Conservation (phyloP, 2,888 invertebrate species). For the Melanophora roralis region DNA sequence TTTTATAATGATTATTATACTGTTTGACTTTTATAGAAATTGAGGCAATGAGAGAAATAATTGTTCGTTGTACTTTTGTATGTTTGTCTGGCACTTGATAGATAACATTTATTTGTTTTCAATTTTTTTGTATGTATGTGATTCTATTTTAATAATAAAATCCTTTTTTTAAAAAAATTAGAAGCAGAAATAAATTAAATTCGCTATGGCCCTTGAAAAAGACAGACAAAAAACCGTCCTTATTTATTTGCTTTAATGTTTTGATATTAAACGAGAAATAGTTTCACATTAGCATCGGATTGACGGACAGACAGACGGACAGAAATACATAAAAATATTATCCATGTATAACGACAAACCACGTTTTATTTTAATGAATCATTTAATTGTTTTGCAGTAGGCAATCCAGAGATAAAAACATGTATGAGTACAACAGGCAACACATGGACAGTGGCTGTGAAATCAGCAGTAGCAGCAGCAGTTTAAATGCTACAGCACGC, state of each 20-base stretch:
- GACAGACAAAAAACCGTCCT: neutral
- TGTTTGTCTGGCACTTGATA: conserved; percentile 52
- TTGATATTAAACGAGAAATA: conserved; percentile 9
- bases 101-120: conserved; percentile 47
- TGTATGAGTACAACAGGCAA: neutral
- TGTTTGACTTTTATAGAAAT: conserved; percentile 22
- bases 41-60: conserved; percentile 15
- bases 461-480: neutral
- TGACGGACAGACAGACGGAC: neutral
- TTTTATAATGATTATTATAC: conserved; percentile 47
- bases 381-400: conserved; percentile 58
- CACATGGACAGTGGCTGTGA: neutral
- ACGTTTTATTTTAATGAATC: conserved; percentile 57
- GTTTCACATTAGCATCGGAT: no score
- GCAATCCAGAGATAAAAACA: conserved; percentile 4
- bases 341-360: neutral
- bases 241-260: conserved; percentile 25
- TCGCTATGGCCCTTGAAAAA: conserved; percentile 12
- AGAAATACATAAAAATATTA: conserved; percentile 30
- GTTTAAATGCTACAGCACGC: conserved; percentile 4
- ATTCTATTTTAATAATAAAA: neutral
- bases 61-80: conserved; percentile 47
- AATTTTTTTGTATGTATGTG: neutral
- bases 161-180: no score
- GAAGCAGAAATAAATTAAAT: conserved; percentile 28